These are phyloP conservation scores for Nyctalus aviator DNA, from an alignment of 2,797 vertebrate genomes.

Conservation along the genomic window DNA sequence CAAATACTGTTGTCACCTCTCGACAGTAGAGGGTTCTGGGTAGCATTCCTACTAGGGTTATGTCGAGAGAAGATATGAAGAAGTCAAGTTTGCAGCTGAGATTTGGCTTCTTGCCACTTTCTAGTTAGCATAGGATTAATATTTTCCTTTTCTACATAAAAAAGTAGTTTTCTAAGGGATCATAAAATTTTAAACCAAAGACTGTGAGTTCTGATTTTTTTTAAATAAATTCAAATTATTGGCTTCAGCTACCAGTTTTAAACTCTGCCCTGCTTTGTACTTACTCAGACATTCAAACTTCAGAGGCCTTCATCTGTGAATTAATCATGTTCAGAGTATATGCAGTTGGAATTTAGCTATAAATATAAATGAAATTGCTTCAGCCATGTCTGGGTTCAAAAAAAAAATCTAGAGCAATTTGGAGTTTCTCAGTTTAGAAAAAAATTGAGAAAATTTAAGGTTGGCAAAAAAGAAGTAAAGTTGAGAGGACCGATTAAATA, in stretches of 20 bases:
- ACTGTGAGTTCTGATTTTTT: conserved; percentile 71
- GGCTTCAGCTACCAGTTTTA: conserved; percentile 78
- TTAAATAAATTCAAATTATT: conserved; percentile 72
- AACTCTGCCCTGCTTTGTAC: conserved; percentile 81
- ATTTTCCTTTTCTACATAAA: conserved; percentile 78
- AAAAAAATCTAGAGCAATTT: conserved; percentile 19
- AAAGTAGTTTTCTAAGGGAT: conserved; percentile 75
- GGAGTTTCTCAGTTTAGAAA: conserved; percentile 56
- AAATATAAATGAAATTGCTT: conserved; percentile 82
- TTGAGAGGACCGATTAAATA: conserved; percentile 44
- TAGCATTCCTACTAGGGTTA: neutral
- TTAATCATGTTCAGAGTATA: conserved; percentile 78
- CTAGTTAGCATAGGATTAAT: conserved; percentile 78
- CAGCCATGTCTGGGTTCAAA: conserved; percentile 69
- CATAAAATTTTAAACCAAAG: conserved; percentile 79
- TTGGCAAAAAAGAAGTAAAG: neutral
- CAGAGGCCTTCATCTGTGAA: conserved; percentile 79
- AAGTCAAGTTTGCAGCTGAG: conserved; percentile 44
- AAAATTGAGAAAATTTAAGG: conserved; percentile 43
- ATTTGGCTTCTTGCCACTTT: conserved; percentile 48
- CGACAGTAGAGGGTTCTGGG: neutral
- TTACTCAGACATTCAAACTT: conserved; percentile 71
- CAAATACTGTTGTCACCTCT: neutral
- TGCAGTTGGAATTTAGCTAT: conserved; percentile 78
- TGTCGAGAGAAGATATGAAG: conserved; percentile 24